phyloP scores from a whole-genome alignment of 92 coral and sea anemone species.

The Porites divaricata region DNA sequence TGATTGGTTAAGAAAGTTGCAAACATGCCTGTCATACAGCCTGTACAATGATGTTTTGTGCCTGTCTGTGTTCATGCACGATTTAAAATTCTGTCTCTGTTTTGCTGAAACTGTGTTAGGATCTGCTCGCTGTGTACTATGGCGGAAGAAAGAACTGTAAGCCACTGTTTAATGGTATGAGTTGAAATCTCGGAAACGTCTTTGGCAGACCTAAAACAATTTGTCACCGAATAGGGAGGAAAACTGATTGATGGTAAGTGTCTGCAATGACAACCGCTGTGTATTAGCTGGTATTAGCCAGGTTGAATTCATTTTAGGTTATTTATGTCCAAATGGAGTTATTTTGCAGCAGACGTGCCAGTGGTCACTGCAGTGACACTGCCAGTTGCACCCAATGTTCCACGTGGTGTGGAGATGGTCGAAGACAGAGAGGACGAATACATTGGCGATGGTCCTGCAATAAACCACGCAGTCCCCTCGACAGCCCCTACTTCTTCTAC shows the following conservation, averaged over 20 bases:
- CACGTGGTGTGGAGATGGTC: background rate
- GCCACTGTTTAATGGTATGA: constrained; percentile 4
- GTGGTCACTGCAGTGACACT: background rate
- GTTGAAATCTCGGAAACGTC: constrained; percentile 11
- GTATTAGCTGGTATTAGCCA: background rate
- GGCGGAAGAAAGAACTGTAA: constrained; percentile 6
- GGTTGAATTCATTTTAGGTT: constrained; percentile 5
- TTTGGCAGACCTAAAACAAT: background rate
- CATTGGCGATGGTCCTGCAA: background rate
- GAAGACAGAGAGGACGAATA: background rate
- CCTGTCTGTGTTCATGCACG: background rate
- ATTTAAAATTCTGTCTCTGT: background rate
- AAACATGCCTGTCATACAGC: constrained; percentile 1
- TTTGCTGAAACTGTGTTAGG: constrained; percentile 1
- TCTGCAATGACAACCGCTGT: background rate
- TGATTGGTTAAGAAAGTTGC: constrained; percentile 17
- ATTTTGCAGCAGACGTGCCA: constrained; percentile 13
- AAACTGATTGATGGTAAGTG: constrained; percentile 5
- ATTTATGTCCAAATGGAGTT: constrained; percentile 11
- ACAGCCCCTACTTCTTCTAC: constrained; percentile 17
- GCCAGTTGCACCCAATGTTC: background rate
- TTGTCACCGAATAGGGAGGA: constrained; percentile 10
- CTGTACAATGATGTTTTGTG: background rate
- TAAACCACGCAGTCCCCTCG: background rate
- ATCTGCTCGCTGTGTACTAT: constrained; percentile 3